Evolutionary conservation across 35 echinoderm and acorn worm genomes (phyloP), one percentile per base, ranked within the genome.

Genomic region (Ptychodera flava): DNA sequence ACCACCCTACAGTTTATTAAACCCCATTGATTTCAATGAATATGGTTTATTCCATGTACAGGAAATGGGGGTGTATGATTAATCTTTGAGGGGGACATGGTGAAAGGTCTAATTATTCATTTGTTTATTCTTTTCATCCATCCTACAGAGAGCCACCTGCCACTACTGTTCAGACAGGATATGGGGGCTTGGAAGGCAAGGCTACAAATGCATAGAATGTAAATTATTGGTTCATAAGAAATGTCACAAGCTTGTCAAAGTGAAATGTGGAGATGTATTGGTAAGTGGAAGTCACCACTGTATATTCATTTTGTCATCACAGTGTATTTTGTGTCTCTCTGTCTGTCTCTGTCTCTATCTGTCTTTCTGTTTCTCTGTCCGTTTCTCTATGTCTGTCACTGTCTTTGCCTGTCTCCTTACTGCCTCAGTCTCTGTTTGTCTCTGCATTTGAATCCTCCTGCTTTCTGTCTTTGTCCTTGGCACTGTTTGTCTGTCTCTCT

Each of bases 141-240:
- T 12, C 38, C 84, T 82, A 31, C 91, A 99, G 96, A 99, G 96
- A 82, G 96, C 96, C 14, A 77, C 94, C 29, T 99, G 96, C 87
- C 88, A 92, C 35, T 90, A 92, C 86, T 99, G 96, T 52, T 81
- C 76, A 32, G 96, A 99, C 36, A 90, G 96, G 22, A 99, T 99
- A 75, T 99, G 96, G 96, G 96, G 96, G 1, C 89, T 99, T 1
- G 96, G 96, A 36, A 38, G 96, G 53, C 96, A 99, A 77, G 96
- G 96, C n/a, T 99, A 94, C 88, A 99, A 99, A 79, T 99, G 96
- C 37, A 93, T 94, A 1, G 96, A 99, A 79, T 99, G 96, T 81
- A 99, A 99, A 79, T 84, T 93, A 22, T 90, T 99, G 34, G 96
- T 99, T 6, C 96, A 99, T 76, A 99, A 99, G 83, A 94, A 94